Conservation (phyloP, 2,797 vertebrate genomes). For the Acipenser transmontanus region DNA sequence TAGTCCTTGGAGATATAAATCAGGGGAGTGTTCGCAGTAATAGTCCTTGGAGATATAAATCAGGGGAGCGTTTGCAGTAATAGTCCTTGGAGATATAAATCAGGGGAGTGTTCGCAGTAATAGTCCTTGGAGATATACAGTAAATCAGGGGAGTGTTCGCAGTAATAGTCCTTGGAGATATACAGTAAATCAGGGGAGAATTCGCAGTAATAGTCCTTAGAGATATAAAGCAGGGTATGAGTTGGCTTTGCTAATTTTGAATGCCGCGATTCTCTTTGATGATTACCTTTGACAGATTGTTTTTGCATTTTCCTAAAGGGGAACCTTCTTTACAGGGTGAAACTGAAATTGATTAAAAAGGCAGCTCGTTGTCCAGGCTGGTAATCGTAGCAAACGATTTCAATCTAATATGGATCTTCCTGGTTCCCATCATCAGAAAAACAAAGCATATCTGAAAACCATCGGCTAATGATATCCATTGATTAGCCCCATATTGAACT, state of each 20-base stretch:
- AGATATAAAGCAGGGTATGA: slow-evolving; percentile 6
- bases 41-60: slow-evolving; percentile 23
- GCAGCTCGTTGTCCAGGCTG: not conserved
- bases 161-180: not conserved
- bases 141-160: too few relatives aligned
- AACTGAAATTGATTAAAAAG: not conserved
- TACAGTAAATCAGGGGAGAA: slow-evolving; percentile 13
- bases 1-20: slow-evolving; percentile 23
- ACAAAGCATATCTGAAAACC: too few relatives aligned
- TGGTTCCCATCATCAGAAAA: too few relatives aligned
- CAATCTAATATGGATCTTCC: not conserved
- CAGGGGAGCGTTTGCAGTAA: slow-evolving; percentile 13
- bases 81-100: too few relatives aligned
- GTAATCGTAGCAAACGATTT: not conserved
- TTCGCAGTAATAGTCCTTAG: slow-evolving; percentile 22
- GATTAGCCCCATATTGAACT: too few relatives aligned
- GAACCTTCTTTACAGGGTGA: not conserved
- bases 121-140: too few relatives aligned
- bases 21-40: slow-evolving; percentile 27
- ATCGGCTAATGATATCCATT: too few relatives aligned
- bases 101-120: too few relatives aligned
- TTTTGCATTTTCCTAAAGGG: not conserved
- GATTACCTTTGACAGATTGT: not conserved
- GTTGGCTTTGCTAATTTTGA: slow-evolving; percentile 11
- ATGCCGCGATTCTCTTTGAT: not conserved